Evolutionary conservation across 2,113 vertebrate species (phyloP), one percentile per base, ranked within the genome.

Genomic region (Sceloporus undulatus): DNA sequence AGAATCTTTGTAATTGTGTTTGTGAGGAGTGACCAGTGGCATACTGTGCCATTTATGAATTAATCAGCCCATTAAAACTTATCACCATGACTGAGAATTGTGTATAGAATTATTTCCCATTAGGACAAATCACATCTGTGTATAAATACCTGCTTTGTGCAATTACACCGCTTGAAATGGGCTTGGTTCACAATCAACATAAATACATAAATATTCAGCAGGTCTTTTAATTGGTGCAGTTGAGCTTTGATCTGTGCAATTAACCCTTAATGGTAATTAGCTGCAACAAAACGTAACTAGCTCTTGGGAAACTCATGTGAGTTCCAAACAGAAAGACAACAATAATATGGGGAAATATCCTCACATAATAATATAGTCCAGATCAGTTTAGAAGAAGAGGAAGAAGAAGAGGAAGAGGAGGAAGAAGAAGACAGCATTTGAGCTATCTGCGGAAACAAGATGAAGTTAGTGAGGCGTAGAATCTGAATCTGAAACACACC

Each of bases 241-340:
- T 27, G 29, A 87, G 52, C 52, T 56, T 23, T 73, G 65, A 4
- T 40, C n/a, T 40, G 4, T 34, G 19, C 23, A 80, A 59, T 73
- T 87, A 80, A 80, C 68, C 65, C 13, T 23, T 79, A 90, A 90
- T 87, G 84, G 38, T 73, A 71, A 91, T 90, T 54, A 59, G 52
- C 38, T 78, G 91, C 90, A 93, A 85, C 75, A 34, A 87, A 87
- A 86, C 4, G 79, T 13, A 79, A 91, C 80, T 77, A 34, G 4
- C 7, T 75, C 3, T 75, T 56, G 70, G 42, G 82, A 86, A 89
- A 66, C 21, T 52, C 75, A 79, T 42, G 13, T 85, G 79, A 85
- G 48, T 88, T 56, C 40, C 78, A 13, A 40, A 48, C 29, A 59
- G 38, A 62, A 34, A 54, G 88, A 70, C 68, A 59, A 16, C 84